Evolutionary conservation across 2,888 invertebrate species (phyloP).

Genomic region (Nomada fucata): DNA sequence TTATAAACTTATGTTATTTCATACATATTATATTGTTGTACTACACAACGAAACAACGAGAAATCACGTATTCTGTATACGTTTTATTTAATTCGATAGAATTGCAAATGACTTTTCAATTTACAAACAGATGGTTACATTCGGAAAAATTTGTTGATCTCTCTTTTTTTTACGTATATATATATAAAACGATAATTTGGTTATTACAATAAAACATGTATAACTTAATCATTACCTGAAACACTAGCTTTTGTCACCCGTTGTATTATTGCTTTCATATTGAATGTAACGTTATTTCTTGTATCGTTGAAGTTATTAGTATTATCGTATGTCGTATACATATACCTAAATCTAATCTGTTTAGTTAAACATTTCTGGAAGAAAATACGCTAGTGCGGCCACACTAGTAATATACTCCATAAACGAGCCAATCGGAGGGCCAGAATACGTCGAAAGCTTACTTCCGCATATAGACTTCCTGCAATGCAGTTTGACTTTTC

Average conservation of each 20-base stretch:
- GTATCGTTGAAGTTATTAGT: slow-evolving; percentile 24
- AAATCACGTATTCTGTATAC: not conserved
- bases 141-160: slow-evolving; percentile 7
- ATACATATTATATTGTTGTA: not conserved
- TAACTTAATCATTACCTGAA: slow-evolving; percentile 85
- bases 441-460: slow-evolving; percentile 43
- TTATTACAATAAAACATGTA: slow-evolving; percentile 40
- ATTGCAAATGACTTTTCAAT: slow-evolving; percentile 3
- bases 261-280: slow-evolving; percentile 92
- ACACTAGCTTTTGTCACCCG: slow-evolving; percentile 91
- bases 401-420: slow-evolving; percentile 45
- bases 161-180: slow-evolving; percentile 16
- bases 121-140: not conserved
- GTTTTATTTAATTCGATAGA: slow-evolving; percentile 8
- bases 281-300: slow-evolving; percentile 23
- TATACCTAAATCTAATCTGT: not conserved
- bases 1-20: not conserved
- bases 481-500: slow-evolving; percentile 79
- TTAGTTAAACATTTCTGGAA: slow-evolving; percentile 33
- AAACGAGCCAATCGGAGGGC: slow-evolving; percentile 54
- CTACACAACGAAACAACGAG: not conserved
- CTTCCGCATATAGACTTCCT: slow-evolving; percentile 77
- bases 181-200: slow-evolving; percentile 36
- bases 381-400: slow-evolving; percentile 41
- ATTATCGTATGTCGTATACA: not conserved